Conservation (phyloP, 2,113 vertebrate species). For the Pyxicephalus adspersus region DNA sequence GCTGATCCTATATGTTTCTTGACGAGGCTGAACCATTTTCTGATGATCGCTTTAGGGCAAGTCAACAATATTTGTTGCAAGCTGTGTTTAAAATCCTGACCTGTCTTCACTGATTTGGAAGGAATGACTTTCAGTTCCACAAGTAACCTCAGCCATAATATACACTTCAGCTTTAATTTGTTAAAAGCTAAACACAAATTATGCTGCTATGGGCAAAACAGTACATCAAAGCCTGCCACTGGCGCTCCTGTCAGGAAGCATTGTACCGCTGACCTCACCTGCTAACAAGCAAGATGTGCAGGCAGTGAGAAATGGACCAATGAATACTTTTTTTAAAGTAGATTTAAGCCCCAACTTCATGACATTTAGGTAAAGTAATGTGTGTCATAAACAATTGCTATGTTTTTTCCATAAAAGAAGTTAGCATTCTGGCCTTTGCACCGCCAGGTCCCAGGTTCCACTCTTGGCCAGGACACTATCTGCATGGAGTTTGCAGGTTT, state of each 20-base stretch:
- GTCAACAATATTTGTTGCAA: constrained; percentile 32
- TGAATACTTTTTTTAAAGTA: no score
- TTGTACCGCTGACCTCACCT: constrained; percentile 33
- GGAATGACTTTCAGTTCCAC: constrained; percentile 6
- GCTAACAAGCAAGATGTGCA: neutral
- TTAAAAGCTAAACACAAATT: constrained; percentile 43
- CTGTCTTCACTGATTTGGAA: constrained; percentile 46
- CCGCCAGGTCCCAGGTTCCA: no score
- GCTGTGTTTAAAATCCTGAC: constrained; percentile 20
- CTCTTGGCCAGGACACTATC: no score
- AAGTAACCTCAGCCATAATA: constrained; percentile 43
- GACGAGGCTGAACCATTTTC: constrained; percentile 34
- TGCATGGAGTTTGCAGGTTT: no score
- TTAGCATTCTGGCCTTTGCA: no score
- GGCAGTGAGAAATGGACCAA: no score
- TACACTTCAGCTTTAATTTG: constrained; percentile 49
- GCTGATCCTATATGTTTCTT: constrained; percentile 1
- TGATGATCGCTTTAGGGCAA: constrained; percentile 29
- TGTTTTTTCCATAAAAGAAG: no score
- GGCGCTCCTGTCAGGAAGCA: neutral
- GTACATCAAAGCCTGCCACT: constrained; percentile 22
- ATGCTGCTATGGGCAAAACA: constrained; percentile 22
- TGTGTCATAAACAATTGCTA: no score
- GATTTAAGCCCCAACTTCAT: no score
- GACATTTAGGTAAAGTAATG: no score